These are phyloP conservation scores for Lynx canadensis DNA, from an alignment of 2,113 vertebrate species.

Conservation along the genomic window DNA sequence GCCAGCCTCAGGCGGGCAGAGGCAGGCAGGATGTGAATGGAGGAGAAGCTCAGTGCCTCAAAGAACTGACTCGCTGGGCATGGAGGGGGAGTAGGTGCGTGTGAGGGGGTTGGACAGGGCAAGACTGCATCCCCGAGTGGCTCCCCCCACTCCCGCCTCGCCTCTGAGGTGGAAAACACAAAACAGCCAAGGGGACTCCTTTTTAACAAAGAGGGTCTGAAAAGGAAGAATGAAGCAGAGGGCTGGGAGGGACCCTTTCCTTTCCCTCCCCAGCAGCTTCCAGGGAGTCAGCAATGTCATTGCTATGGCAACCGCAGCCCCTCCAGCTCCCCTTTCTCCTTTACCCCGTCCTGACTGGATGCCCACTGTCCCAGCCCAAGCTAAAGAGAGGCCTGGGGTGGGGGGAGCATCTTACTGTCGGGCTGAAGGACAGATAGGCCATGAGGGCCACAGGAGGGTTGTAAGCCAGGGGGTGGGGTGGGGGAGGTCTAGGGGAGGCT, in stretches of 20 bases:
- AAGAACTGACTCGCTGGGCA: background rate
- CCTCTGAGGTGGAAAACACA: background rate
- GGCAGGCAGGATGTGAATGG: background rate
- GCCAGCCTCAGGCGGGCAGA: background rate
- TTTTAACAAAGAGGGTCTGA: slow-evolving; percentile 34
- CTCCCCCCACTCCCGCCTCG: background rate
- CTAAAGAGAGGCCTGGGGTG: background rate
- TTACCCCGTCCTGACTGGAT: background rate
- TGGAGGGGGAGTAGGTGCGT: background rate
- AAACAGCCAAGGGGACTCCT: background rate
- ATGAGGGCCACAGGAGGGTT: background rate
- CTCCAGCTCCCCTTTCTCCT: slow-evolving; percentile 24
- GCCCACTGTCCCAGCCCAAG: background rate
- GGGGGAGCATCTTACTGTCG: background rate
- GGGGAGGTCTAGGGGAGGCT: background rate
- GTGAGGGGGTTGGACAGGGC: background rate
- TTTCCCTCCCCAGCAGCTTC: slow-evolving; percentile 4
- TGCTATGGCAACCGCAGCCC: background rate
- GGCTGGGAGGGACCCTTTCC: background rate
- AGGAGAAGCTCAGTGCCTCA: background rate
- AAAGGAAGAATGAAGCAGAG: slow-evolving; percentile 41
- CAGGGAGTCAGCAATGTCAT: background rate
- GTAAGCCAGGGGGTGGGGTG: background rate
- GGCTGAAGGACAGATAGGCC: background rate
- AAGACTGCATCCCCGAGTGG: background rate